A percentile compares a stretch with the other conserved stretches of the same genome.
Conservation (phyloP, 2,113 vertebrate genomes). For the Rhea pennata region DNA sequence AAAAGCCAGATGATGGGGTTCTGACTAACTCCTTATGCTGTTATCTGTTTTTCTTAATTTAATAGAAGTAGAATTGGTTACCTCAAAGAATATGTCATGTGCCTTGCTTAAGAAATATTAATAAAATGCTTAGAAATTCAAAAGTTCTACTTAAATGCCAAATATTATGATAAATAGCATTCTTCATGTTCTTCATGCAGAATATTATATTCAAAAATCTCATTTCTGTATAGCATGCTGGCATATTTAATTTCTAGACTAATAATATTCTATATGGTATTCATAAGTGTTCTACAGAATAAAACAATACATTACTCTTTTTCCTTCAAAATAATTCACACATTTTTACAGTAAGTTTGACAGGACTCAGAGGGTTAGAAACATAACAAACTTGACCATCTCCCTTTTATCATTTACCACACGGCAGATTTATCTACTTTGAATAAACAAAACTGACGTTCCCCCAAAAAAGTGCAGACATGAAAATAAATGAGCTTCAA, state of each 20-base stretch:
- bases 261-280: slow-evolving; percentile 6
- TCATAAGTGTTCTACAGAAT: not conserved
- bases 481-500: slow-evolving; percentile 49
- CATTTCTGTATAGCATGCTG: slow-evolving; percentile 2
- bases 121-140: slow-evolving; percentile 7
- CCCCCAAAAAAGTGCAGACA: not conserved
- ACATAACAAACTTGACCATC: slow-evolving; percentile 15
- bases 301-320: slow-evolving; percentile 34
- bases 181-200: not conserved
- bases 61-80: not conserved
- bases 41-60: not conserved
- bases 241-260: slow-evolving; percentile 27
- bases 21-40: not conserved
- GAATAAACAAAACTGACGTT: slow-evolving; percentile 40
- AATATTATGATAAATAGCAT: slow-evolving; percentile 35
- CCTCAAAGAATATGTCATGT: not conserved
- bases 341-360: slow-evolving; percentile 55
- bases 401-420: slow-evolving; percentile 8
- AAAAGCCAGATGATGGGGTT: not conserved
- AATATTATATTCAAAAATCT: slow-evolving; percentile 16
- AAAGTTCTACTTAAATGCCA: slow-evolving; percentile 27
- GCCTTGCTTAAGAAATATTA: slow-evolving; percentile 14
- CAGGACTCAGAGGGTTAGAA: slow-evolving; percentile 51
- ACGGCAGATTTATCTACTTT: slow-evolving; percentile 47
- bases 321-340: slow-evolving; percentile 28